phyloP scores from a whole-genome alignment of 1,140 invertebrate genomes.

The Pseudobourletiella spinata region DNA sequence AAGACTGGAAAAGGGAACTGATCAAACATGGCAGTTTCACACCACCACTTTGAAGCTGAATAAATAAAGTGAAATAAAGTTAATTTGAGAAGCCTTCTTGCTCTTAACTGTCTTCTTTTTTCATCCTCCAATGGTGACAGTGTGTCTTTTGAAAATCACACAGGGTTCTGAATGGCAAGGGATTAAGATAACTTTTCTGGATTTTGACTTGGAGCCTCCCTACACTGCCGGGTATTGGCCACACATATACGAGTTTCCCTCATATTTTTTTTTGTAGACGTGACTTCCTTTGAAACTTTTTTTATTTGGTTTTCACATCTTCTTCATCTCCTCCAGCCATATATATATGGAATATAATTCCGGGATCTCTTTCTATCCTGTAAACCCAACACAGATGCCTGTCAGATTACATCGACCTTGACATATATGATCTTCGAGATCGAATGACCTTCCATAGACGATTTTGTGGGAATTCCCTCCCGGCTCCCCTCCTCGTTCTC shows the following conservation, averaged over 20 bases:
- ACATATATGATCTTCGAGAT: conserved; percentile 21
- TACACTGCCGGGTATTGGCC: conserved; percentile 34
- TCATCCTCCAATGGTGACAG: neutral
- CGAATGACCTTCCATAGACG: conserved; percentile 37
- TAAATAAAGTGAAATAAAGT: neutral
- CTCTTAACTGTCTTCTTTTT: neutral
- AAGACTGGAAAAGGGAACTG: neutral
- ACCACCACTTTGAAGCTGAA: neutral
- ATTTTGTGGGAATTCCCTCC: conserved; percentile 37
- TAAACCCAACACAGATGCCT: conserved; percentile 36
- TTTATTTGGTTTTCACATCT: too few relatives aligned
- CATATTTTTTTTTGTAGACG: conserved; percentile 28
- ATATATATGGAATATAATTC: neutral
- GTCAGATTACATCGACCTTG: conserved; percentile 37
- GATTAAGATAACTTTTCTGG: conserved; percentile 34
- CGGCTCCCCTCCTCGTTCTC: conserved; percentile 36
- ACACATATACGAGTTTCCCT: neutral
- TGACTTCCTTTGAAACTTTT: conserved; percentile 30
- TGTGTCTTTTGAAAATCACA: conserved; percentile 19
- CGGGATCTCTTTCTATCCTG: neutral
- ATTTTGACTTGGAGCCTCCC: conserved; percentile 36
- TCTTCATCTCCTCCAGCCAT: too few relatives aligned
- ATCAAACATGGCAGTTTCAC: neutral
- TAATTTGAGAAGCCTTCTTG: neutral
- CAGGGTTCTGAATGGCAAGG: conserved; percentile 38